Evolutionary conservation across 2,113 vertebrate species (phyloP), one percentile per base, ranked within the genome.

Genomic region (Psilopsiagon aurifrons): DNA sequence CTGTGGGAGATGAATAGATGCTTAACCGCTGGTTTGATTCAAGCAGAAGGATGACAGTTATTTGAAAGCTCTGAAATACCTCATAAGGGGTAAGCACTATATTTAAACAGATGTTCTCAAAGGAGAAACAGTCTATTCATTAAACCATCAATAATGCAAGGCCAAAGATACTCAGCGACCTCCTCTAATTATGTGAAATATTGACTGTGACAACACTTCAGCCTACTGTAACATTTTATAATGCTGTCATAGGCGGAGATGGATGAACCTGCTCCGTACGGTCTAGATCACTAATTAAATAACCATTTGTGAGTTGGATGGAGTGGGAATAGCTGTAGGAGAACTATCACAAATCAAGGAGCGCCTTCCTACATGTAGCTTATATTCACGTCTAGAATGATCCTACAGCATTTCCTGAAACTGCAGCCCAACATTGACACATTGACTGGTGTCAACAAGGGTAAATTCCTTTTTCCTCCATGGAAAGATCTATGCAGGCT

Each of bases 81-180:
- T 49, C 60, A 12, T 64, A 23, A 60, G 52, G 80, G 39, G 19
- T 39, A 70, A 90, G 76, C 44, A 47, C 60, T 88, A 3, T 59
- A 52, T 90, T 96, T 88, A 86, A 93, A 92, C 88, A 96, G 85
- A 88, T 90, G 39, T 90, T 97, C 86, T 90, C 83, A 57, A 55
- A 68, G 80, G 55, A 73, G 59, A 82, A 75, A 78, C 52, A 35
- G 22, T 41, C 70, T 85, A 4, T 86, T 95, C 44, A 68, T 94
- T 83, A 94, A 93, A 75, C 35, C 69, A 76, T 95, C 94, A 94
- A 84, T 94, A 95, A 90, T 54, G 39, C 68, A 93, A 94, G 79
- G 87, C 63, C 84, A 83, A 76, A 95, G 82, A 66, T 86, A 51
- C 79, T 80, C 70, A 71, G 90, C 4, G 18, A 77, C 63, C 90